Percentiles rank a stretch among this genome's conserved stretches.
Conservation (phyloP, 1,140 invertebrate species). For the Belonocnema kinseyi region DNA sequence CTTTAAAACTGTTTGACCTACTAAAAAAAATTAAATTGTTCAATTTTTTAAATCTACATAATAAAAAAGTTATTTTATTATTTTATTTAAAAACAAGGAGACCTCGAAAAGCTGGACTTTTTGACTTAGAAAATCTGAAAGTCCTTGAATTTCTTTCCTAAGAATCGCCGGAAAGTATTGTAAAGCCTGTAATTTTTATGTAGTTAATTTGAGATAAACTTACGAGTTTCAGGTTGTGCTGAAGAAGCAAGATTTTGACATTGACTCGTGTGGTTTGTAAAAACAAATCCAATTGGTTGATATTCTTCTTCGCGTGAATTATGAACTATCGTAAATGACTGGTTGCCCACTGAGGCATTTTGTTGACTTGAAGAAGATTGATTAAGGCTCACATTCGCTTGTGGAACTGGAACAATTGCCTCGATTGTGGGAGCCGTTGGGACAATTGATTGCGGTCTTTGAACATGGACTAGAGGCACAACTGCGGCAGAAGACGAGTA, state of each 20-base stretch:
- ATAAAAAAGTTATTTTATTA: no score
- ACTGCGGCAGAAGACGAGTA: not conserved
- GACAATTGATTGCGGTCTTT: not conserved
- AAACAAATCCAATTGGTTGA: slow-evolving; percentile 42
- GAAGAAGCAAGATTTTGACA: not conserved
- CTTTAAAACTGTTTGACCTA: no score
- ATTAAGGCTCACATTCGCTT: not conserved
- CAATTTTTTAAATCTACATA: no score
- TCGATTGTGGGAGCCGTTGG: slow-evolving; percentile 34
- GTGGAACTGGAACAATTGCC: not conserved
- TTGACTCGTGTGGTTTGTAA: slow-evolving; percentile 7
- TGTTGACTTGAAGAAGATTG: not conserved
- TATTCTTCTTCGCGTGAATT: slow-evolving; percentile 3
- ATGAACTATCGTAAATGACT: slow-evolving; percentile 5
- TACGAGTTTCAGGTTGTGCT: slow-evolving; percentile 35
- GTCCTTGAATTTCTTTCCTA: no score
- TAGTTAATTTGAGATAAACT: slow-evolving; percentile 22
- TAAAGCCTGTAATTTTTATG: no score
- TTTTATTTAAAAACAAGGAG: no score
- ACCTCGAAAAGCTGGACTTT: no score
- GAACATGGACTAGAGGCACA: slow-evolving; percentile 6
- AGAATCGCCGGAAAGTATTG: no score
- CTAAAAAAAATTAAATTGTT: no score
- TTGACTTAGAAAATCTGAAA: no score
- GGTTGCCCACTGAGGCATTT: not conserved